Conservation (phyloP, 2,888 invertebrate species). For the Agrochola lychnidis region DNA sequence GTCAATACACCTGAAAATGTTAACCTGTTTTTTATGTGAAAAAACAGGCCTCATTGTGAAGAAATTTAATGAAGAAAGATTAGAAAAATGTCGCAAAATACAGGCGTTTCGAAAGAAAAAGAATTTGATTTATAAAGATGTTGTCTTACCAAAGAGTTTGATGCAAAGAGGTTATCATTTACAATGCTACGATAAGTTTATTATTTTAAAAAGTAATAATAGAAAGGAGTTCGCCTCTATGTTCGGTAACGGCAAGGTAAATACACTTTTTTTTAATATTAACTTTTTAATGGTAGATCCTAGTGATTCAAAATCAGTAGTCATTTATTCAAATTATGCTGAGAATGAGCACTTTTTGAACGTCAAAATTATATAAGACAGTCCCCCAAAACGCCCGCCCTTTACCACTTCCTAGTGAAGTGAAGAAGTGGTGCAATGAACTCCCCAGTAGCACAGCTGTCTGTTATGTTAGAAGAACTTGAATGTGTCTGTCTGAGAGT, state of each 20-base stretch:
- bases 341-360: no score
- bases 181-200: conserved; percentile 37
- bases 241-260: conserved; percentile 35
- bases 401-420: no score
- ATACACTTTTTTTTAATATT: not conserved
- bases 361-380: no score
- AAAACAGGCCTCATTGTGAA: conserved; percentile 20
- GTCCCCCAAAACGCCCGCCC: no score
- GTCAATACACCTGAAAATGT: conserved; percentile 11
- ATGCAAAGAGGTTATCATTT: conserved; percentile 32
- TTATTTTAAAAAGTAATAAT: conserved; percentile 32
- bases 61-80: conserved; percentile 37
- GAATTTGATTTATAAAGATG: conserved; percentile 20
- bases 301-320: not conserved
- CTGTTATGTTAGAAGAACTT: no score
- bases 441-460: no score
- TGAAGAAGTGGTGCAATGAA: no score
- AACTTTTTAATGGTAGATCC: not conserved
- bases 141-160: conserved; percentile 28
- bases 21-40: conserved; percentile 31
- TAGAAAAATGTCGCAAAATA: conserved; percentile 41
- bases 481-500: not conserved
- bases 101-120: conserved; percentile 36
- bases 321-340: no score
- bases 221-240: conserved; percentile 40